Evolutionary conservation across 2,113 vertebrate genomes (phyloP).

Genomic region (Gila orcuttii): DNA sequence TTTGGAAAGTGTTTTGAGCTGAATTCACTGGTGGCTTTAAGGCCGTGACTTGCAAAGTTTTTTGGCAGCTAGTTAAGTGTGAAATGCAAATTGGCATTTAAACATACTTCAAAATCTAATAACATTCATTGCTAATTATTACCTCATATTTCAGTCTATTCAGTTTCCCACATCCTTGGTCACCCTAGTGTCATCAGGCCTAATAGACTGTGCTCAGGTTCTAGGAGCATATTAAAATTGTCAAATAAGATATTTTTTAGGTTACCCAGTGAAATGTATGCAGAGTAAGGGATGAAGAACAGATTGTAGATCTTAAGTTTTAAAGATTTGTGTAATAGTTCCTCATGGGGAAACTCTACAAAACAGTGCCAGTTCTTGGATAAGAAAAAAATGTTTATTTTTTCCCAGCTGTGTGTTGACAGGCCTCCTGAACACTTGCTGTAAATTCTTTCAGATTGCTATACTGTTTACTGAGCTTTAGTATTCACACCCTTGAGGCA

Average conservation of each 20-base stretch:
- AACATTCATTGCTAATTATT: neutral
- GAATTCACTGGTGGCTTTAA: neutral
- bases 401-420: neutral
- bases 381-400: neutral
- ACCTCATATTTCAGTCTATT: neutral
- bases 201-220: neutral
- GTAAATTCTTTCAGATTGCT: neutral
- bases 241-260: neutral
- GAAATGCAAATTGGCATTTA: neutral
- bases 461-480: neutral
- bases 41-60: neutral
- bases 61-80: conserved; percentile 32
- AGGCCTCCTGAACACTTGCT: neutral
- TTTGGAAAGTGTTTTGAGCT: neutral
- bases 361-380: conserved; percentile 11
- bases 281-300: neutral
- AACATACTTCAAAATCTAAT: neutral
- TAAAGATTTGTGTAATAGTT: neutral
- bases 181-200: neutral
- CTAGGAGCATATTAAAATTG: neutral
- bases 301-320: neutral
- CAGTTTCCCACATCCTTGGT: neutral
- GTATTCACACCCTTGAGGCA: neutral
- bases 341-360: neutral
- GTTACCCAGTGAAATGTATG: neutral